phyloP scores from a whole-genome alignment of 2,113 vertebrate genomes.

The Trematomus loennbergii region DNA sequence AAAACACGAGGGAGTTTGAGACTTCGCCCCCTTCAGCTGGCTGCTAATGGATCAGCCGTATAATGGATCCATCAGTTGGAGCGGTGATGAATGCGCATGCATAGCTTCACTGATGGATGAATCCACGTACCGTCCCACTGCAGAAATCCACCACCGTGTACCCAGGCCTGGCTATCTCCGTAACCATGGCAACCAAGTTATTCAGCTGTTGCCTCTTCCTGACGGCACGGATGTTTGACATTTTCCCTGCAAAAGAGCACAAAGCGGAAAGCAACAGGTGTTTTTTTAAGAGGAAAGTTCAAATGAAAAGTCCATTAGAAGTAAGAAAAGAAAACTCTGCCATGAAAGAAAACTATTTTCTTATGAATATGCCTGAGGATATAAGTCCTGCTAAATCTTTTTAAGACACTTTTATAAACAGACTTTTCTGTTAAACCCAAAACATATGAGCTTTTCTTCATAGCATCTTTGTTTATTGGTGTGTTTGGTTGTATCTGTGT shows the following conservation, averaged over 20 bases:
- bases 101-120: constrained; percentile 21
- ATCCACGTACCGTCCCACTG: constrained; percentile 91
- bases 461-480: no score
- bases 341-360: neutral
- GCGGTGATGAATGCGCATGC: constrained; percentile 34
- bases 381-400: no score
- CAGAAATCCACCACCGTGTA: constrained; percentile 95
- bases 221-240: constrained; percentile 90
- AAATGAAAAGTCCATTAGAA: neutral
- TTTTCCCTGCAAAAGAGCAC: constrained; percentile 87
- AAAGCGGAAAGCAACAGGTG: constrained; percentile 12
- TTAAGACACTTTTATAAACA: no score
- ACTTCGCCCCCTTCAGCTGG: constrained; percentile 16
- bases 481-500: no score
- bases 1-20: neutral
- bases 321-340: neutral
- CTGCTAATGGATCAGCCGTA: constrained; percentile 32
- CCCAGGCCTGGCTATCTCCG: constrained; percentile 87
- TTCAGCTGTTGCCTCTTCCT: constrained; percentile 96
- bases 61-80: constrained; percentile 25
- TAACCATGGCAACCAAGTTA: constrained; percentile 92
- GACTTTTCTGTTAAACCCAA: no score
- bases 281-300: neutral
- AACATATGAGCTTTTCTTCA: no score
- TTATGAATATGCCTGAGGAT: neutral